Percentiles rank a stretch among this genome's conserved stretches.
These are phyloP conservation scores for Hoplias malabaricus DNA, from an alignment of 2,113 vertebrate genomes.

Conservation along the genomic window DNA sequence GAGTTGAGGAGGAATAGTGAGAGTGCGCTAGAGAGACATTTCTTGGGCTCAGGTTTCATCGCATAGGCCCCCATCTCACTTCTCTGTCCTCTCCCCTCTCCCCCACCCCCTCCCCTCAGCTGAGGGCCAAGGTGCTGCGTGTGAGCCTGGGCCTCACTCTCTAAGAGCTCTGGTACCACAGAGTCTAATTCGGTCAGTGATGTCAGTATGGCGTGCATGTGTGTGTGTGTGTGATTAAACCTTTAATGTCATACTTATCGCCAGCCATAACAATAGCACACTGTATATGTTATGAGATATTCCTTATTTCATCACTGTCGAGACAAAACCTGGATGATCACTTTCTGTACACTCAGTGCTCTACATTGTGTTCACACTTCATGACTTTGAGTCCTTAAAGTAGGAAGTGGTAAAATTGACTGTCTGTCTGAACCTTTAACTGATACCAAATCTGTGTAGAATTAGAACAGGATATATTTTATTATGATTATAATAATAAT, in stretches of 20 bases:
- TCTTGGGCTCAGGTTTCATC: constrained; percentile 48
- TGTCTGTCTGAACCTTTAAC: too few relatives aligned
- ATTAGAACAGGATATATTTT: too few relatives aligned
- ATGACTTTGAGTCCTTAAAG: too few relatives aligned
- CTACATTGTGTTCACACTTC: too few relatives aligned
- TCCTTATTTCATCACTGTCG: not conserved
- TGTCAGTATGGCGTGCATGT: constrained; percentile 26
- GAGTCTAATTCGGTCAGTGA: constrained; percentile 32
- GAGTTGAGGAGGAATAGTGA: constrained; percentile 58
- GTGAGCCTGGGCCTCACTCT: constrained; percentile 22
- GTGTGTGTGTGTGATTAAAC: constrained; percentile 2
- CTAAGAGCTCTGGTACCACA: not conserved
- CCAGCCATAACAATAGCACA: not conserved
- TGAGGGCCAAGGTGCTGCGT: constrained; percentile 21
- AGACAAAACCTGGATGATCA: too few relatives aligned
- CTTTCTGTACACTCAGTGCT: too few relatives aligned
- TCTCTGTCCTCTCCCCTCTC: not conserved
- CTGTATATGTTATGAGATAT: not conserved
- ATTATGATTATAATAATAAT: too few relatives aligned
- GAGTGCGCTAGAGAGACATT: constrained; percentile 32
- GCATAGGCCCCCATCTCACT: not conserved
- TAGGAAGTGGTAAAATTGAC: too few relatives aligned
- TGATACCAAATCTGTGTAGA: too few relatives aligned
- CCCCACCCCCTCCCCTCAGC: not conserved
- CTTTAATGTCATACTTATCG: not conserved